phyloP scores from a whole-genome alignment of 2,113 vertebrate species.

The Peromyscus leucopus region DNA sequence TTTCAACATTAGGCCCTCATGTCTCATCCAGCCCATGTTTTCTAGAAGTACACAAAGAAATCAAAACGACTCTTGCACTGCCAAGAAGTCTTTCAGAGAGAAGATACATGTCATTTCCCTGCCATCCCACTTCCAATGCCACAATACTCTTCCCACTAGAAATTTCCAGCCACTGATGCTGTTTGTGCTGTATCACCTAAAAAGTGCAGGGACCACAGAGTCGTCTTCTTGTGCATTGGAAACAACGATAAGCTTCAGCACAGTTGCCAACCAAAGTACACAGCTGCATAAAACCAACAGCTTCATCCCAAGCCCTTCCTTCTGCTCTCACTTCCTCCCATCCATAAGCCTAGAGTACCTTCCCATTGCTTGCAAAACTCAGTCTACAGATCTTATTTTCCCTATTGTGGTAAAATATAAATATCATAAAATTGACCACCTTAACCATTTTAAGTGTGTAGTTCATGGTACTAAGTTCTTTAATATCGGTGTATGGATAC shows the following conservation, averaged over 20 bases:
- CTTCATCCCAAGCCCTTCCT: background rate
- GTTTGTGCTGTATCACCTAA: background rate
- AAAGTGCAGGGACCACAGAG: background rate
- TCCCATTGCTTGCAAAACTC: background rate
- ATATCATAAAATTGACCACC: background rate
- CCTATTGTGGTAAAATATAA: background rate
- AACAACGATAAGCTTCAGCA: background rate
- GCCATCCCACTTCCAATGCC: background rate
- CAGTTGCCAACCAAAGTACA: background rate
- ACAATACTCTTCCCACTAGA: background rate
- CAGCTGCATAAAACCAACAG: background rate
- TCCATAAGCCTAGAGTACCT: background rate
- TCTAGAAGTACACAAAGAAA: slow-evolving; percentile 62
- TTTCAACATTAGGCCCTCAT: slow-evolving; percentile 32
- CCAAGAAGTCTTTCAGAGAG: slow-evolving; percentile 63
- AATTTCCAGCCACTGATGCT: background rate
- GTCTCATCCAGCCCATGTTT: slow-evolving; percentile 53
- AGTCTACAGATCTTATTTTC: background rate
- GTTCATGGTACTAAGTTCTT: background rate
- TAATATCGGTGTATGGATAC: accelerated
- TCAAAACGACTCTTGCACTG: slow-evolving; percentile 14
- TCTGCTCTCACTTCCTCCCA: background rate
- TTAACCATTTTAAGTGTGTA: background rate
- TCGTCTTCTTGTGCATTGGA: background rate
- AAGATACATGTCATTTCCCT: background rate